Evolutionary conservation across 2,888 invertebrate genomes (phyloP).

Genomic region (Corythucha ciliata): DNA sequence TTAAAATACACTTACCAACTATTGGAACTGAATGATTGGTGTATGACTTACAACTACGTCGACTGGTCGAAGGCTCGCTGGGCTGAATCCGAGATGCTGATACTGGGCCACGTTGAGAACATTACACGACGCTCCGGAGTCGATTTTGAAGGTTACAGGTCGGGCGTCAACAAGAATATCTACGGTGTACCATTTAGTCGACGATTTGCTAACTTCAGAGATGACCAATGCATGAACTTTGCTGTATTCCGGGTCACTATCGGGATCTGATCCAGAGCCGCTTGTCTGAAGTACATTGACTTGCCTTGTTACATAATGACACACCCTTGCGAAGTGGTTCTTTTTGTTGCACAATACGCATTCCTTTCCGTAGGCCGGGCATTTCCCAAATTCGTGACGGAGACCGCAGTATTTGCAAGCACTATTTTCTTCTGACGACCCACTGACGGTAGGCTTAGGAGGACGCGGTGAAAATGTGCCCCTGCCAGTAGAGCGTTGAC

Average conservation of each 20-base stretch:
- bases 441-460: no score
- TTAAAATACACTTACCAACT: background rate
- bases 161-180: background rate
- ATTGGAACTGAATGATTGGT: slow-evolving; percentile 10
- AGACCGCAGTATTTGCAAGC: slow-evolving; percentile 6
- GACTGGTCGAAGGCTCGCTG: background rate
- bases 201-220: no score
- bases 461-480: no score
- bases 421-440: no score
- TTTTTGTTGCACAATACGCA: background rate
- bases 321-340: background rate
- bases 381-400: slow-evolving; percentile 1
- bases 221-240: no score
- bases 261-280: background rate
- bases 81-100: background rate
- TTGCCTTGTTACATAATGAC: background rate
- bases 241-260: background rate
- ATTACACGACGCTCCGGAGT: slow-evolving; percentile 12
- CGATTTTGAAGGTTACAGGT: slow-evolving; percentile 3
- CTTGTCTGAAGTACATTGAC: background rate
- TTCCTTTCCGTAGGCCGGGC: slow-evolving; percentile 12
- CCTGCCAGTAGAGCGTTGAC: no score
- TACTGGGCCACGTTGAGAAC: background rate
- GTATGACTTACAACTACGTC: slow-evolving; percentile 9
- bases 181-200: slow-evolving; percentile 5